Evolutionary conservation across 2,113 vertebrate species (phyloP).

Genomic region (Irena cyanogastra): DNA sequence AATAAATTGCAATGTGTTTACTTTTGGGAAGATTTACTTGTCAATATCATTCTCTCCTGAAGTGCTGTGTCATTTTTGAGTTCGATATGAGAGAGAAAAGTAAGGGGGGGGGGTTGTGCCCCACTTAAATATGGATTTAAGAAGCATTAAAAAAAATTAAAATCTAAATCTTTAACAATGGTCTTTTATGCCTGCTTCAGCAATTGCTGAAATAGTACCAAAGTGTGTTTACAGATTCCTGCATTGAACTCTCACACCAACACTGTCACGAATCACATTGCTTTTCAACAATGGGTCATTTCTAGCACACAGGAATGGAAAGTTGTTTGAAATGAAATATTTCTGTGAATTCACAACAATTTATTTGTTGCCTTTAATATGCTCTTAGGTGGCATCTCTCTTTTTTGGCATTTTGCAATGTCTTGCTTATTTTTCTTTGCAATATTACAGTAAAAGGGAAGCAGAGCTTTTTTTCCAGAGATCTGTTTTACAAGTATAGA

Average conservation of each 20-base stretch:
- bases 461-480: not conserved
- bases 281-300: not conserved
- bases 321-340: not conserved
- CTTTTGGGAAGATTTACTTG: not conserved
- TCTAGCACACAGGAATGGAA: not conserved
- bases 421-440: not conserved
- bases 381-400: not conserved
- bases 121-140: not conserved
- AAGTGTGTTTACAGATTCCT: not conserved
- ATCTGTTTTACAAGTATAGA: not conserved
- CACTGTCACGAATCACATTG: not conserved
- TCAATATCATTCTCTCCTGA: not conserved
- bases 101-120: not conserved
- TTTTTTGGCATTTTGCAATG: not conserved
- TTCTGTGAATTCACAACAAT: not conserved
- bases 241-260: not conserved
- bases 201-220: not conserved
- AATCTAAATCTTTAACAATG: not conserved
- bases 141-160: not conserved
- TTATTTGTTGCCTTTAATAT: not conserved
- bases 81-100: not conserved
- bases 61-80: not conserved
- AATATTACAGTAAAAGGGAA: not conserved
- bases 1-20: not conserved
- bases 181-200: not conserved